A percentile compares a stretch with the other conserved stretches of the same genome.
These are phyloP conservation scores for Drosophila melanica DNA, from an alignment of 1,140 invertebrate species.

Conservation along the genomic window DNA sequence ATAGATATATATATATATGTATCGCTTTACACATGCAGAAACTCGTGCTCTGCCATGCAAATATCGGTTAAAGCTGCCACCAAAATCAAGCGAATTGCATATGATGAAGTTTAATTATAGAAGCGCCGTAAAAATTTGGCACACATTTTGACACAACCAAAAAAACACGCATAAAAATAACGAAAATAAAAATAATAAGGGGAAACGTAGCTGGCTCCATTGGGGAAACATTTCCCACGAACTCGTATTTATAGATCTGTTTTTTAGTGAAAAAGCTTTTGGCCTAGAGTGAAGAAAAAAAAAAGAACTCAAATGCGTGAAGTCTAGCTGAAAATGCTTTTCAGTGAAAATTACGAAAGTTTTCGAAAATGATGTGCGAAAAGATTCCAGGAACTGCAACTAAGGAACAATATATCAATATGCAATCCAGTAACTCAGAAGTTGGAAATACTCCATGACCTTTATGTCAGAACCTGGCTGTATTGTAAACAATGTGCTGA, in stretches of 20 bases:
- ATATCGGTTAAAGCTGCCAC: conserved; percentile 56
- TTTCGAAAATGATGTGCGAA: not conserved
- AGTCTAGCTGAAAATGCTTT: not conserved
- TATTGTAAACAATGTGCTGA: conserved; percentile 32
- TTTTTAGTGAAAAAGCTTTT: conserved; percentile 61
- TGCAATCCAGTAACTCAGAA: too few relatives aligned
- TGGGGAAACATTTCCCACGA: conserved; percentile 56
- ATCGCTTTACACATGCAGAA: not conserved
- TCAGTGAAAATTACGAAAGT: not conserved
- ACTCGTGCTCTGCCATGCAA: conserved; percentile 42
- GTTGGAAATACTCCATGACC: conserved; percentile 1
- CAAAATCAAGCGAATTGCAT: conserved; percentile 35
- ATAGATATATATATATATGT: conserved; percentile 1
- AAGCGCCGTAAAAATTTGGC: conserved; percentile 61
- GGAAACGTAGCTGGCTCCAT: conserved; percentile 62
- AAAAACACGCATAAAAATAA: conserved; percentile 8
- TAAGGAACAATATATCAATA: too few relatives aligned
- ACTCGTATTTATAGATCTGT: conserved; percentile 67
- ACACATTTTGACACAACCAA: conserved; percentile 60
- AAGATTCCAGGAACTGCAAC: not conserved
- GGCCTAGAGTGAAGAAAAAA: conserved; percentile 21
- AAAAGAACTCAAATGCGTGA: not conserved
- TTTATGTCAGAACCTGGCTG: conserved; percentile 13
- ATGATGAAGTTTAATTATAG: conserved; percentile 67
- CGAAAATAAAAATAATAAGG: conserved; percentile 17